A percentile compares a stretch with the other conserved stretches of the same genome.
phyloP scores from a whole-genome alignment of 1,140 invertebrate genomes.

The Drosophila parabipectinata region DNA sequence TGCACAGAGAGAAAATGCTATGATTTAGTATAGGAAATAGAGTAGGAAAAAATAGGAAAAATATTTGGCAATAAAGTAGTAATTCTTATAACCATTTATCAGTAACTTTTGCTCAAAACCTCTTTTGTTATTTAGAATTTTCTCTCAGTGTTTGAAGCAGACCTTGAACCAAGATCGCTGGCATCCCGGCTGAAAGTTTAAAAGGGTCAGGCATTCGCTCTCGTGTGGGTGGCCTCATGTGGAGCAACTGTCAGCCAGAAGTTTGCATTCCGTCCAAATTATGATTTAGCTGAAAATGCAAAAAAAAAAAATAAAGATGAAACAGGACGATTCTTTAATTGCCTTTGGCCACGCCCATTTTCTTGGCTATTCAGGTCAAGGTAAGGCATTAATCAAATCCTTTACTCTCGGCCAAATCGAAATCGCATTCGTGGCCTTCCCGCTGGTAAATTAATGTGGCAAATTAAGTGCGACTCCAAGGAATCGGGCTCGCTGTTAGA shows the following conservation, averaged over 20 bases:
- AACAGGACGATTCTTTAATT: slow-evolving; percentile 33
- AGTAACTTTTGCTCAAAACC: not conserved
- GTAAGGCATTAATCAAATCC: slow-evolving; percentile 17
- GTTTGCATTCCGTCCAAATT: slow-evolving; percentile 26
- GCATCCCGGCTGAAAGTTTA: slow-evolving; percentile 16
- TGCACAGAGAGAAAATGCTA: slow-evolving; percentile 9
- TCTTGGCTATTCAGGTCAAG: slow-evolving; percentile 41
- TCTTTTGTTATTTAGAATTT: not conserved
- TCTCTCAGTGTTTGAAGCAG: slow-evolving; percentile 13
- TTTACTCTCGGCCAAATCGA: not conserved
- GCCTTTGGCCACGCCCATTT: slow-evolving; percentile 12
- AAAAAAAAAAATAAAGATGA: slow-evolving; percentile 10
- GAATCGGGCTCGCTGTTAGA: slow-evolving; percentile 34
- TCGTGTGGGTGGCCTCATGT: slow-evolving; percentile 56
- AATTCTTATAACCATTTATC: too few relatives aligned
- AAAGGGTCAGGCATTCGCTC: slow-evolving; percentile 45
- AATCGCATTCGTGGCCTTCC: slow-evolving; percentile 12
- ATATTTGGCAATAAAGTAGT: too few relatives aligned
- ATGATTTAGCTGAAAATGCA: slow-evolving; percentile 45
- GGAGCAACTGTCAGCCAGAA: slow-evolving; percentile 47
- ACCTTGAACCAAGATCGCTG: slow-evolving; percentile 42
- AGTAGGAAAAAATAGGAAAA: not conserved
- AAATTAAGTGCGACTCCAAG: slow-evolving; percentile 64
- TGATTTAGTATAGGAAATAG: too few relatives aligned
- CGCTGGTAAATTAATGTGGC: slow-evolving; percentile 57